A percentile compares a stretch with the other conserved stretches of the same genome.
Evolutionary conservation across 2,797 vertebrate species (phyloP).

Genomic region (Pangasius macronema): DNA sequence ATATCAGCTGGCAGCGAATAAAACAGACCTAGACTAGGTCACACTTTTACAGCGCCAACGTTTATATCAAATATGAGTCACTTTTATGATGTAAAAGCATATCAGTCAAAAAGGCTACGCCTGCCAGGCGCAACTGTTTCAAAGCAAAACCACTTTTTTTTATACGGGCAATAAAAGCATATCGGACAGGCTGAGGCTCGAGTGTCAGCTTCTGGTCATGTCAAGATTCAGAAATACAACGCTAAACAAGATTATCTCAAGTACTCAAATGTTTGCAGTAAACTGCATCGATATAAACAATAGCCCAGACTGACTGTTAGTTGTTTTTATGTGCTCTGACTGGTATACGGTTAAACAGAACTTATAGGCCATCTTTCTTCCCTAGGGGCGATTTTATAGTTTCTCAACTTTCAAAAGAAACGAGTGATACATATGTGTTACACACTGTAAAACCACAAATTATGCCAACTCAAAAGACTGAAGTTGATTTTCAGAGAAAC

Average conservation of each 20-base stretch:
- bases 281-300: background rate
- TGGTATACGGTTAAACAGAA: slow-evolving; percentile 11
- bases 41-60: slow-evolving; percentile 75
- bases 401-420: slow-evolving; percentile 35
- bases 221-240: slow-evolving; percentile 50
- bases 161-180: slow-evolving; percentile 71
- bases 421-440: slow-evolving; percentile 29
- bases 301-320: background rate
- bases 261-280: slow-evolving; percentile 8
- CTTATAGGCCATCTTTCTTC: slow-evolving; percentile 4
- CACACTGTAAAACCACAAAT: slow-evolving; percentile 32
- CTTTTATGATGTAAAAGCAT: slow-evolving; percentile 69
- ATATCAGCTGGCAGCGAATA: slow-evolving; percentile 71
- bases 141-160: slow-evolving; percentile 64
- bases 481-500: slow-evolving; percentile 15
- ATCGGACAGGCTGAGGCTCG: slow-evolving; percentile 57
- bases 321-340: background rate
- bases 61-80: slow-evolving; percentile 80
- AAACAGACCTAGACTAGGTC: slow-evolving; percentile 68
- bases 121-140: slow-evolving; percentile 73
- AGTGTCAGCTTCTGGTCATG: slow-evolving; percentile 69
- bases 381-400: slow-evolving; percentile 1
- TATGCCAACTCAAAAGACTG: background rate
- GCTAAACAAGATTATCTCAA: slow-evolving; percentile 18
- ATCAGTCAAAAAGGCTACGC: slow-evolving; percentile 61